Conservation (phyloP, 2,888 invertebrate species). For the Aplocera efformata region DNA sequence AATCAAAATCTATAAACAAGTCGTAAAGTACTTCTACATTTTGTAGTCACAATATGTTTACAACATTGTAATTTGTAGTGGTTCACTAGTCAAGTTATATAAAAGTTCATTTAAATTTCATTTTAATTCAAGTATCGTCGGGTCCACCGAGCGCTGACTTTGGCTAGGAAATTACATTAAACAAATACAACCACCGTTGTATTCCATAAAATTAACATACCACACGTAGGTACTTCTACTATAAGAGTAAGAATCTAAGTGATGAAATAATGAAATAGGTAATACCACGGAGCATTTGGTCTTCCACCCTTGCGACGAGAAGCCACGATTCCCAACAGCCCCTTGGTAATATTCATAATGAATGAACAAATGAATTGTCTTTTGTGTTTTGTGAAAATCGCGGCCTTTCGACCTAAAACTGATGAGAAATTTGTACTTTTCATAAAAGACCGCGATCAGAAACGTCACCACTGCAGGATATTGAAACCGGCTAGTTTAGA, state of each 20-base stretch:
- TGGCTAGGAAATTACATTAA: constrained; percentile 36
- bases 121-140: constrained; percentile 51
- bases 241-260: constrained; percentile 33
- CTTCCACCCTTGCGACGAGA: no score
- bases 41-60: constrained; percentile 43
- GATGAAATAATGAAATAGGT: constrained; percentile 29
- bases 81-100: constrained; percentile 46
- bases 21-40: constrained; percentile 48
- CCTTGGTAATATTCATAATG: constrained; percentile 23
- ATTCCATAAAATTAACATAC: constrained; percentile 45
- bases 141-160: constrained; percentile 47
- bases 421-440: constrained; percentile 76
- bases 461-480: constrained; percentile 28
- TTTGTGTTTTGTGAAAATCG: constrained; percentile 46
- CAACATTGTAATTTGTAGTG: constrained; percentile 44
- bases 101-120: constrained; percentile 71
- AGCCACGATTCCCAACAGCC: no score
- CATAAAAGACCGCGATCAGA: constrained; percentile 50
- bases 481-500: constrained; percentile 44
- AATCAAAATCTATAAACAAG: constrained; percentile 52
- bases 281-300: constrained; percentile 29
- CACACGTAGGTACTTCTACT: constrained; percentile 43
- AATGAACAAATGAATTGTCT: constrained; percentile 53
- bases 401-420: constrained; percentile 62
- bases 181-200: constrained; percentile 45